Conservation (phyloP, 2,797 vertebrate species). For the Myripristis jacobus region DNA sequence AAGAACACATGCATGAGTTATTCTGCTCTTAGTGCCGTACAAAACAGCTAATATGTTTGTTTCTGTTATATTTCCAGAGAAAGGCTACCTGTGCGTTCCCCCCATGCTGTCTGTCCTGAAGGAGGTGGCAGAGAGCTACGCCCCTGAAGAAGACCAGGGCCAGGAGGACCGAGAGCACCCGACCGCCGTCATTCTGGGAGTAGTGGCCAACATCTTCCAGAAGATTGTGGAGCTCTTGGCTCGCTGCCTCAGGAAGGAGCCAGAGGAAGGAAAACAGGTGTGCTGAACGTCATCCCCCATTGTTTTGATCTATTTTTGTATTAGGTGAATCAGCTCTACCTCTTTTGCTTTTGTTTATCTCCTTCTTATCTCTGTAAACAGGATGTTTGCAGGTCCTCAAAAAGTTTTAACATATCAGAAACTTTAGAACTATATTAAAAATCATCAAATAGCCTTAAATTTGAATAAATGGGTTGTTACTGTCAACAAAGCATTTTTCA, state of each 20-base stretch:
- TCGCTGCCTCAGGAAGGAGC: constrained; percentile 81
- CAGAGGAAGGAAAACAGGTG: constrained; percentile 88
- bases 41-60: background rate
- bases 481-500: too few relatives aligned
- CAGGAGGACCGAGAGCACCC: constrained; percentile 64
- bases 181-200: constrained; percentile 71
- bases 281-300: background rate
- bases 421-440: too few relatives aligned
- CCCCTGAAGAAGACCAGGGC: constrained; percentile 62
- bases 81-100: constrained; percentile 85
- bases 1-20: constrained; percentile 1
- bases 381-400: too few relatives aligned
- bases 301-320: background rate
- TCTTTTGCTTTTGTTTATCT: background rate
- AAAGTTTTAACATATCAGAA: too few relatives aligned
- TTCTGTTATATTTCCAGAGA: constrained; percentile 76
- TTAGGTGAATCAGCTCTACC: background rate
- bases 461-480: too few relatives aligned
- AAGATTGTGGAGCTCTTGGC: constrained; percentile 89
- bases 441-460: too few relatives aligned
- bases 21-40: background rate
- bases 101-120: constrained; percentile 85
- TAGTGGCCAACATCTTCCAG: constrained; percentile 90
- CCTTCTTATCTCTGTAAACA: background rate
- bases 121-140: constrained; percentile 83